Evolutionary conservation across 1,140 invertebrate genomes (phyloP).

Genomic region (Parasteatoda tepidariorum): DNA sequence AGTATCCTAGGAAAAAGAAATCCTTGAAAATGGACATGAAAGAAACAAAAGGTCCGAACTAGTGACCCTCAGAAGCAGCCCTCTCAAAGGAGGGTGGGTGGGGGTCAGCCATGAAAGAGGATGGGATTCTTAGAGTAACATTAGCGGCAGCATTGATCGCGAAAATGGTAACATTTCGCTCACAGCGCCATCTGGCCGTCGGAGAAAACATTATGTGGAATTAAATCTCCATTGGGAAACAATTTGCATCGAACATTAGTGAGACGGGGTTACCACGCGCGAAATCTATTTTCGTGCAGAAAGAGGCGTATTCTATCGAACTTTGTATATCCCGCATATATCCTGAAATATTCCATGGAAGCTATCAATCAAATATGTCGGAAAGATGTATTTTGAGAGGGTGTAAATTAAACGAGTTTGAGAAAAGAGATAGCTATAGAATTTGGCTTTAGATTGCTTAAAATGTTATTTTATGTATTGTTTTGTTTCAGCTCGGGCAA

Average conservation of each 20-base stretch:
- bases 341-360: not conserved
- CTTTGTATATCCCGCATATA: not conserved
- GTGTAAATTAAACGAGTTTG: not conserved
- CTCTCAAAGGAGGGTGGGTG: not conserved
- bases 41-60: not conserved
- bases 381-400: not conserved
- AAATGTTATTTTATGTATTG: too few species aligned
- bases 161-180: not conserved
- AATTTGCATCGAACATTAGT: constrained; percentile 57
- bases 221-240: constrained; percentile 58
- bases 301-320: not conserved
- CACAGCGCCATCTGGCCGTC: constrained; percentile 44
- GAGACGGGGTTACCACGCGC: not conserved
- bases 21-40: not conserved
- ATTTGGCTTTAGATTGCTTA: too few species aligned
- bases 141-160: constrained; percentile 42
- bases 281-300: not conserved
- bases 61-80: constrained; percentile 33
- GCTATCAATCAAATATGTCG: not conserved
- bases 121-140: constrained; percentile 36
- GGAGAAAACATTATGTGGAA: constrained; percentile 55
- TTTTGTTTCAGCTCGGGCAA: too few species aligned
- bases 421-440: too few species aligned
- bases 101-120: not conserved
- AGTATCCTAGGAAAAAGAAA: not conserved